Base-by-base conservation (phyloP, 2,888 invertebrate species). In the Lordiphosa andalusiaca region DNA sequence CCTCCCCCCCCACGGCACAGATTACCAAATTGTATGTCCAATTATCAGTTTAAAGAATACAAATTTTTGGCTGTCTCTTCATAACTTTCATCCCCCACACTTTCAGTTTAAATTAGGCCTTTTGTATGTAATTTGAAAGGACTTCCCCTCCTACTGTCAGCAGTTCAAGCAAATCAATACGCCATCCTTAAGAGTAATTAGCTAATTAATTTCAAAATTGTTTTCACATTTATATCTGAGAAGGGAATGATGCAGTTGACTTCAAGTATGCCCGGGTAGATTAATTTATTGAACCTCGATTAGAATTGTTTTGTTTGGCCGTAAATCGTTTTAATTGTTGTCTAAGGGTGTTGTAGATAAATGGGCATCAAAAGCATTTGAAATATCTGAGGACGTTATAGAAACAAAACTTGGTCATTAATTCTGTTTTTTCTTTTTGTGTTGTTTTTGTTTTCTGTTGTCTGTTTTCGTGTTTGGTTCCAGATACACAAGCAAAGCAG, bases 261-360 rank as follows among this genome's bases (percentile, higher is more conserved):
- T 33, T 49, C 19, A n/a, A 16, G 30, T 21, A 42, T 2, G 30
- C 57, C 50, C 61, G 50, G 59, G 38, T 37, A 64, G 66, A 83
- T 76, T 83, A 83, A 77, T 77, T 83, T 76, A 83, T 77, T 73
- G 77, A 83, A 69, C 66, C 62, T 39, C 55, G 57, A 57, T 66
- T 56, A 37, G 61, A 71, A 67, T 57, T 57, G 41, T 25, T 52
- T 41, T 52, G 39, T 52, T 59, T 42, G 55, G 49, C 55, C 64
- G 72, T 82, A 73, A 78, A 78, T 77, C 75, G 75, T 65, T 80
- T 80, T 84, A 80, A 80, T 80, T 80, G 84, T 82, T 72, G 72
- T 53, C 57, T 48, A 51, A 54, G 54, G 51, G 72, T 64, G 63
- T 67, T 69, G 63, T 62, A 78, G 75, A 80, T 71, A 80, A 80